Base-by-base conservation (phyloP, 2,888 invertebrate genomes). In the Ennomos fuscantarius region DNA sequence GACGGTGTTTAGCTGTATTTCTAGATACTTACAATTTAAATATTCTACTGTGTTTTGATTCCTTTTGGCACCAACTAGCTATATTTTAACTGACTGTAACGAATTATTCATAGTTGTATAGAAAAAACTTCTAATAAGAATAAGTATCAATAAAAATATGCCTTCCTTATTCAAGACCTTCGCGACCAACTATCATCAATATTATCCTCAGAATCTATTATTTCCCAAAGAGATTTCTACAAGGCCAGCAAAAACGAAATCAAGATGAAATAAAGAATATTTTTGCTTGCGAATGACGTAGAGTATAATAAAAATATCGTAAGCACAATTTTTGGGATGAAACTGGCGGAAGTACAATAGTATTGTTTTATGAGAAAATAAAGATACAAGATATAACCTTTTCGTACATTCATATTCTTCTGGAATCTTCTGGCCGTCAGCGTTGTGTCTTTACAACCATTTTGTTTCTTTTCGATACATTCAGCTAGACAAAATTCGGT, bases 241-340 rank as follows among this genome's bases (percentile, higher is more conserved):
- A 66, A 68, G 65, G 69, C 34, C 66, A 47, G 8, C 9, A 41
- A 57, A 63, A 59, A 69, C 52, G 56, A 55, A 60, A 73, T 70
- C 58, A 64, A 68, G 63, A 74, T 74, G 70, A 55, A 74, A 73
- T 67, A 69, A 58, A 65, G 62, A 67, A 76, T 13, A 24, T 9
- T 9, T n/a, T 10, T 40, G 8, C 3, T 77, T 55, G 63, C 66
- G 63, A 56, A 52, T 60, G 55, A 36, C 53, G 55, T 48, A 64
- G 65, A 64, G 69, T 69, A 66, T 62, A 68, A 74, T 79, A 79
- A 81, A 78, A 78, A 71, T 73, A 76, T 77, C 74, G 68, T 73
- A 76, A 75, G 39, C 47, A 32, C 35, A 40, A 33, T 55, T 34
- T 45, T 44, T 43, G 31, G 34, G 51, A 52, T 54, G 49, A 45